phyloP scores from a whole-genome alignment of 2,797 vertebrate genomes.

The Coregonus suidteri region DNA sequence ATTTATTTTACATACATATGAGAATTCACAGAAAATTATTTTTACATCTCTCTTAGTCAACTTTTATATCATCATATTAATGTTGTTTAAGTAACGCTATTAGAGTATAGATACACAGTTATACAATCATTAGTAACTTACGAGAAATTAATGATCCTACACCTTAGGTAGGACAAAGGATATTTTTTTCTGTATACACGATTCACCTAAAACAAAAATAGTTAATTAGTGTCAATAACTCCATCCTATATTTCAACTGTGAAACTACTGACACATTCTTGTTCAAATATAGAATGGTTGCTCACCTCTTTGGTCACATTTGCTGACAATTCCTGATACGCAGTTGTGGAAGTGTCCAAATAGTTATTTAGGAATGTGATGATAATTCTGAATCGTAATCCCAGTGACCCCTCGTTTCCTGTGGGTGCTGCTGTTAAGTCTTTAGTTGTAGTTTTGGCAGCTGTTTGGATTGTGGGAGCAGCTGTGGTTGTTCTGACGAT shows the following conservation, averaged over 20 bases:
- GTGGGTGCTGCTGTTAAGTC: not conserved
- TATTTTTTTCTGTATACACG: constrained; percentile 16
- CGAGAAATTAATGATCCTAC: constrained; percentile 18
- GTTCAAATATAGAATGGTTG: not conserved
- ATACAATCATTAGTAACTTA: constrained; percentile 3
- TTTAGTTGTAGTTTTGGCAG: not conserved
- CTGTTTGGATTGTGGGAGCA: not conserved
- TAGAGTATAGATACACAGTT: too few relatives aligned
- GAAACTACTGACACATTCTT: not conserved
- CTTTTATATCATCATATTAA: too few relatives aligned
- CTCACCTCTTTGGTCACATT: not conserved
- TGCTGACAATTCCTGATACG: not conserved
- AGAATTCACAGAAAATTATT: too few relatives aligned
- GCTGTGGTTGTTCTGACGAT: not conserved
- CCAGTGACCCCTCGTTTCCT: not conserved
- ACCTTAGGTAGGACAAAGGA: constrained; percentile 13
- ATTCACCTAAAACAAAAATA: constrained; percentile 21
- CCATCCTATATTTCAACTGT: too few relatives aligned
- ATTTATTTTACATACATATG: too few relatives aligned
- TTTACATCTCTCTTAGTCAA: not conserved
- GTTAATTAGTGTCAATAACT: not conserved
- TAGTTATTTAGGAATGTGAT: not conserved
- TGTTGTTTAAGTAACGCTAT: too few relatives aligned
- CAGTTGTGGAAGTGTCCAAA: not conserved
- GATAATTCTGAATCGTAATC: not conserved